These are phyloP conservation scores for Pandemis heparana DNA, from an alignment of 2,888 invertebrate species.

Conservation along the genomic window DNA sequence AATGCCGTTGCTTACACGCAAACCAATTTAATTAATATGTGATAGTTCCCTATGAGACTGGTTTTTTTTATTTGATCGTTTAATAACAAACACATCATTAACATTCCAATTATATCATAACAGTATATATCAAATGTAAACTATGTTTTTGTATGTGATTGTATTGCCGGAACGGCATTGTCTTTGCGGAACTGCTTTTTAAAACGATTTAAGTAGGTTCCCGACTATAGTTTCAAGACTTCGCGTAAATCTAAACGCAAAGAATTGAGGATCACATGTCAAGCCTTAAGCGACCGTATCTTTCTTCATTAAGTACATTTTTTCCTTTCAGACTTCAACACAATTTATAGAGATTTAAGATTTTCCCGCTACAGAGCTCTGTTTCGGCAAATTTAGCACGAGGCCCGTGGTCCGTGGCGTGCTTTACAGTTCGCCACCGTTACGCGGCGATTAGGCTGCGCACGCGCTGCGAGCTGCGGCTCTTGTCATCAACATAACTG, in stretches of 20 bases:
- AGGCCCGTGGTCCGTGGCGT: slow-evolving; percentile 78
- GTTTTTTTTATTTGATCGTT: slow-evolving; percentile 26
- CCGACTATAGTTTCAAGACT: too few relatives aligned
- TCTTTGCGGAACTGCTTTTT: too few relatives aligned
- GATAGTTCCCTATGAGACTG: slow-evolving; percentile 30
- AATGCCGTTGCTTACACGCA: slow-evolving; percentile 64
- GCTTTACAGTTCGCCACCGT: slow-evolving; percentile 84
- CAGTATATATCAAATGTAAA: neutral
- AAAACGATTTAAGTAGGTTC: too few relatives aligned
- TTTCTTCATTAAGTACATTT: slow-evolving; percentile 47
- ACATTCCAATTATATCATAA: neutral
- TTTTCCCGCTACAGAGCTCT: slow-evolving; percentile 80
- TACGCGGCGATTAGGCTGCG: slow-evolving; percentile 80
- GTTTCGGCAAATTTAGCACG: slow-evolving; percentile 86
- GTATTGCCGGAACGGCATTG: too few relatives aligned
- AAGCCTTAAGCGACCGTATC: slow-evolving; percentile 30
- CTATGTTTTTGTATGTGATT: neutral
- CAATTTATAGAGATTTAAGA: slow-evolving; percentile 75
- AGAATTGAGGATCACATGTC: neutral
- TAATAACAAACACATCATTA: slow-evolving; percentile 2
- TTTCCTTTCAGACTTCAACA: slow-evolving; percentile 59
- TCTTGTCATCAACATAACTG: slow-evolving; percentile 54
- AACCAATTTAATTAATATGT: slow-evolving; percentile 57
- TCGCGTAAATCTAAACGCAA: neutral
- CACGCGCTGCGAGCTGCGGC: slow-evolving; percentile 66